A percentile compares a stretch with the other conserved stretches of the same genome.
phyloP scores from a whole-genome alignment of 2,797 vertebrate genomes.

The Taeniopygia guttata region DNA sequence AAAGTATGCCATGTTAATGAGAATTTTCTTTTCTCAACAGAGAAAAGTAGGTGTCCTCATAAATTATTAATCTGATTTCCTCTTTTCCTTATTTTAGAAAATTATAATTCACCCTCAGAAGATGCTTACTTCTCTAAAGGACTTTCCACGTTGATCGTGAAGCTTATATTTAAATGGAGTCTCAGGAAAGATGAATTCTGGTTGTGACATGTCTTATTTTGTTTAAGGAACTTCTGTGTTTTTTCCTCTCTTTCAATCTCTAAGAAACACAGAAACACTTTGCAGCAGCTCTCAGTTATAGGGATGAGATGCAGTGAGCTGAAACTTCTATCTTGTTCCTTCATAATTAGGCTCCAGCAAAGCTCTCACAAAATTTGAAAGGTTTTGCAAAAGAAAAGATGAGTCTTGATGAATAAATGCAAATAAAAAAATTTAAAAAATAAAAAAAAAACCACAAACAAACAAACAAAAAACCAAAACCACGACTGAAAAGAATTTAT shows the following conservation, averaged over 20 bases:
- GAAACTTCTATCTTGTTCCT: neutral
- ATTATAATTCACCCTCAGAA: neutral
- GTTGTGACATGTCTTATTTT: neutral
- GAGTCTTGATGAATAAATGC: neutral
- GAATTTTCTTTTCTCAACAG: neutral
- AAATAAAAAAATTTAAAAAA: neutral
- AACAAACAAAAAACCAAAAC: neutral
- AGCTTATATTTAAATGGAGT: neutral
- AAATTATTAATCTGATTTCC: neutral
- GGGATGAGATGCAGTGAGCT: neutral
- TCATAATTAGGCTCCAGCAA: neutral
- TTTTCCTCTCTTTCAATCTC: neutral
- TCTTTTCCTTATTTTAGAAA: neutral
- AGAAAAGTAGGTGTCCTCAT: neutral
- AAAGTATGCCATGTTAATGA: neutral
- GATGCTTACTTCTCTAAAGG: neutral
- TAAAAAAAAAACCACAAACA: neutral
- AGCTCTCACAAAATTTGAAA: neutral
- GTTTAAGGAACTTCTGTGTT: neutral
- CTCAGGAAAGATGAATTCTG: neutral
- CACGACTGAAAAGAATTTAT: neutral
- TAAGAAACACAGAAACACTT: neutral
- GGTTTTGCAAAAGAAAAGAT: neutral
- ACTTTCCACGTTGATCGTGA: neutral
- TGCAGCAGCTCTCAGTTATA: neutral